phyloP scores from a whole-genome alignment of 92 coral and sea anemone species.

The Zoanthus gigantus region DNA sequence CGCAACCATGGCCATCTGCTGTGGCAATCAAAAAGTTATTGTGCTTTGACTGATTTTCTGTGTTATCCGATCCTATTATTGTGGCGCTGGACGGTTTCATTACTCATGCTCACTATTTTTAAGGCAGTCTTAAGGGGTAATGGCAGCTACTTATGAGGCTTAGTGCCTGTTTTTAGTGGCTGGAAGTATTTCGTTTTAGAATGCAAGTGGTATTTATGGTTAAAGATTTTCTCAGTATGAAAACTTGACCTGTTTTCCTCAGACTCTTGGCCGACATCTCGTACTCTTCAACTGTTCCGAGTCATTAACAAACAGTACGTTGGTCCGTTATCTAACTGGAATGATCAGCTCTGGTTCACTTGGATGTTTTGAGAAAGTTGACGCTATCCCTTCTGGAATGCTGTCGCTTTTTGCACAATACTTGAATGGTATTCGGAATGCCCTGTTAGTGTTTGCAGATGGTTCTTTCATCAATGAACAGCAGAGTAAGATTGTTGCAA shows the following conservation, averaged over 20 bases:
- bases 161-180: too few species aligned
- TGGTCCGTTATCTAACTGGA: slow-evolving; percentile 80
- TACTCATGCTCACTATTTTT: too few species aligned
- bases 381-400: slow-evolving; percentile 70
- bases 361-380: slow-evolving; percentile 93
- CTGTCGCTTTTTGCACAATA: slow-evolving; percentile 86
- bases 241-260: background rate
- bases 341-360: slow-evolving; percentile 88
- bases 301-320: slow-evolving; percentile 66
- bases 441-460: slow-evolving; percentile 70
- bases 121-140: too few species aligned
- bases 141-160: too few species aligned
- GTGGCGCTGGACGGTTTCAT: too few species aligned
- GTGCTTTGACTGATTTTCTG: too few species aligned
- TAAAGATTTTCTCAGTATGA: too few species aligned
- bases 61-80: too few species aligned
- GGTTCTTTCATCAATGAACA: slow-evolving; percentile 73
- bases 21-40: too few species aligned
- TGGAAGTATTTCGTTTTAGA: too few species aligned
- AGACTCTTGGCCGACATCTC: slow-evolving; percentile 92
- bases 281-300: slow-evolving; percentile 87
- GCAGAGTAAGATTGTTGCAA: slow-evolving; percentile 25
- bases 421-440: slow-evolving; percentile 67
- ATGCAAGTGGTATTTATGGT: too few species aligned
- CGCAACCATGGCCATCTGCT: too few species aligned